Base-by-base conservation (phyloP, 2,888 invertebrate genomes). In the Meghimatium bilineatum region DNA sequence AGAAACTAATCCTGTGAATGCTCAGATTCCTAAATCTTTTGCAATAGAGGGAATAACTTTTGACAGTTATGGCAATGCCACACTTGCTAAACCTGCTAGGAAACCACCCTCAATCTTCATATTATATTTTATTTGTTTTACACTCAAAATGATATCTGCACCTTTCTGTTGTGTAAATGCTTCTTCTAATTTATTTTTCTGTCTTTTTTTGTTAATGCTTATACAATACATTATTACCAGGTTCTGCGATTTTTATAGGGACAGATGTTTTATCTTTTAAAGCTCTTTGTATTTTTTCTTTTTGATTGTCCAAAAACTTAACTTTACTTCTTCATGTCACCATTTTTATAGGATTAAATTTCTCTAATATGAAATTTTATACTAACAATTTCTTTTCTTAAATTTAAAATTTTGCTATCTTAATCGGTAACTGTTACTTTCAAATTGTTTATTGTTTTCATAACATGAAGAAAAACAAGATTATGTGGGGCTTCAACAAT, bases 331-430 rank as follows among this genome's bases (percentile, higher is more conserved):
- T 80, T 69, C 52, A 69, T 67, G 12, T 38, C 1, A 32, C 20
- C 72, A 81, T 81, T 60, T 72, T 74, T 60, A 29, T 12, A 63
- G 12, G 60, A 29, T 56, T 77, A 85, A 32, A 80, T 49, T 83
- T 86, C 85, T 77, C 83, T 85, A 14, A 87, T 66, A 81, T 87
- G 85, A 85, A 86, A 87, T 81, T 82, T 81, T 49, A 87, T 74
- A n/a, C 79, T 52, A 29, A 87, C 29, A 2, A 17, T 56, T 80
- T 87, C 86, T 1, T 83, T 80, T 74, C 85, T 34, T 34, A 85
- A 66, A 80, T 86, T 80, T 52, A 85, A 56, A 52, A 38, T 29
- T 6, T n/a, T 63, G 6, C 77, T 78, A 78, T 87, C 78, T 74
- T 87, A 83, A 83, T 87, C 85, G 29, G 82, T 86, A 34, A 81